Evolutionary conservation across 2,113 vertebrate species (phyloP).

Genomic region (Dasyprocta punctata): DNA sequence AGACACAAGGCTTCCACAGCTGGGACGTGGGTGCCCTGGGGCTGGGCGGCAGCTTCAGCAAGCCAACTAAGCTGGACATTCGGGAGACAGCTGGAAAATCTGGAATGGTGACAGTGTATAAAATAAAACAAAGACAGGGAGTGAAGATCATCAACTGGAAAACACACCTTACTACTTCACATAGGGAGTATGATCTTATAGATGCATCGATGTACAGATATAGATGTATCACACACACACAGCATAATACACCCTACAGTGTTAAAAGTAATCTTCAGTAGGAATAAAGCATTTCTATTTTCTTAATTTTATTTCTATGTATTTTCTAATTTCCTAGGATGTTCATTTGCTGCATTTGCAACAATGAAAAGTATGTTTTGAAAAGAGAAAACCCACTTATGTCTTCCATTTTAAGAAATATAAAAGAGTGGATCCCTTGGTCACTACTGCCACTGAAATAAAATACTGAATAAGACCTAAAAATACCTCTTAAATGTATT

Average conservation of each 20-base stretch:
- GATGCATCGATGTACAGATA: too few relatives aligned
- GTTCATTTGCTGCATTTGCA: background rate
- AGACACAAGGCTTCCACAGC: background rate
- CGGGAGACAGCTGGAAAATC: background rate
- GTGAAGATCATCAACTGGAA: background rate
- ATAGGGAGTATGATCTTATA: too few relatives aligned
- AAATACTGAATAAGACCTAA: background rate
- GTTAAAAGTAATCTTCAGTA: background rate
- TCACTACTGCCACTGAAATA: background rate
- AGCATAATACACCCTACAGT: background rate
- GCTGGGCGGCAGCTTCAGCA: background rate
- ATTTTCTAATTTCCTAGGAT: background rate
- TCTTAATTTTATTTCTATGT: background rate
- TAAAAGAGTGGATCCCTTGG: background rate
- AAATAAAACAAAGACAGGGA: background rate
- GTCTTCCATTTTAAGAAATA: background rate
- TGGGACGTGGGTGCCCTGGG: background rate
- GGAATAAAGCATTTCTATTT: background rate
- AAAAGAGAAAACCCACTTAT: conserved; percentile 39
- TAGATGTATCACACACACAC: too few relatives aligned
- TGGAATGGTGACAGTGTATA: background rate
- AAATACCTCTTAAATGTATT: background rate
- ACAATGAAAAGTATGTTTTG: background rate
- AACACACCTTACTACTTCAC: background rate
- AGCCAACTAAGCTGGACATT: background rate